Evolutionary conservation across 2,113 vertebrate species (phyloP), one percentile per base, ranked within the genome.

Genomic region (Hemiscyllium ocellatum): DNA sequence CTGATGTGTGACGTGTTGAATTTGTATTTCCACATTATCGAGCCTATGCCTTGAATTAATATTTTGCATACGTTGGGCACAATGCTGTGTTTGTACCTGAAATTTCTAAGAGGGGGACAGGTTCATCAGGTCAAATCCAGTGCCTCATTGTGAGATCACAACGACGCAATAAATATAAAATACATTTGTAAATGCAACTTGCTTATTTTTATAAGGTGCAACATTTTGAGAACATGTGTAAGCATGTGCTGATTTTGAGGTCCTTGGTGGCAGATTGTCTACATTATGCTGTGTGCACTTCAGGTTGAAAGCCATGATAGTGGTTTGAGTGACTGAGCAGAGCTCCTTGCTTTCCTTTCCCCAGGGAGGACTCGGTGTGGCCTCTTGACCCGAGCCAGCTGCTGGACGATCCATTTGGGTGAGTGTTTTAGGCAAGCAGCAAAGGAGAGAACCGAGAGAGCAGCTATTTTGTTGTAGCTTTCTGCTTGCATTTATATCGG

Each of bases 391-490:
- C 94, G 13, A 29, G 68, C 47, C 94, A 47, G 22, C 42, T 95
- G 69, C 94, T 95, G 68, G 94, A 95, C 1, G 94, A 95, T 33
- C 66, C 94, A 26, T 95, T 29, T 50, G 47, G 94, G 94, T 95
- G 94, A 95, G 94, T 95, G 68, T 29, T 47, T 3, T 19, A 68
- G 89, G 15, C 89, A 91, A 61, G 65, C 4, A 66, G 33, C 66
- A 33, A 66, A 91, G 89, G 19, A 17, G 22, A n/a, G 2, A 19
- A 65, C 33, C 33, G 37, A 7, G 89, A 1, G 1, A 20, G 89
- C 7, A 15, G 89, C 10, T 56, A 56, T n/a, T 61, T 90, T 65
- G 87, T 89, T 56, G 86, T 24, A 56, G 52, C 29, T 65, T 56
- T 90, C 50, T 61, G 78, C 17, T n/a, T 83, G 15, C 19, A 7